Evolutionary conservation across 2,888 invertebrate species (phyloP), one percentile per base, ranked within the genome.

Genomic region (Chrysolina haemoptera): DNA sequence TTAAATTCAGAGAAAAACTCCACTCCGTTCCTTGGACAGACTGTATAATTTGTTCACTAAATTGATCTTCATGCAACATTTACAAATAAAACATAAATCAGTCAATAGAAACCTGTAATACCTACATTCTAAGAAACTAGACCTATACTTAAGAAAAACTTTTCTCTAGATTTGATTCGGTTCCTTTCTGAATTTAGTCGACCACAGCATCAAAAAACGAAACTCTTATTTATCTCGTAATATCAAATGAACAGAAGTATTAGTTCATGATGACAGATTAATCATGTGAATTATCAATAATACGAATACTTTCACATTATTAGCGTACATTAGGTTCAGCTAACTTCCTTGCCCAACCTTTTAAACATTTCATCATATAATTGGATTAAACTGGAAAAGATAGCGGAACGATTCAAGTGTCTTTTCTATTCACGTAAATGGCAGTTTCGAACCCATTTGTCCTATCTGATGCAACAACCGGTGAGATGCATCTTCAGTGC

Each of bases 401-500:
- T 53, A 20, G 11, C 53, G 12, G 16, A 5, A 10, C 53, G 53
- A 53, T 53, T 53, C 53, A 53, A 53, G 18, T 53, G 53, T 53
- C 53, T 53, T 12, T 53, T 53, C 53, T 53, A 20, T 53, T 53
- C 53, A n/a, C 59, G 59, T 59, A 27, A 59, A 59, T 35, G 59
- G 35, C 59, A 59, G 27, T 59, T 59, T 59, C 59, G n/a, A 12
- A 48, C n/a, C 22, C 46, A 65, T 48, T 46, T 41, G 43, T 65
- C 46, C 41, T 27, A 41, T 66, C 18, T 67, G 35, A 67, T 67
- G 53, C 53, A 67, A 53, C 67, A 20, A 48, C 35, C 50, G 27
- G 48, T 11, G 18, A 71, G 71, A 71, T 74, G 68, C 70, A 68
- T 68, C 71, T 68, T 68, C 64, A 16, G 22, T 46, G 69, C 65